Evolutionary conservation across 2,797 vertebrate species (phyloP).

Genomic region (Bradypodion pumilum): DNA sequence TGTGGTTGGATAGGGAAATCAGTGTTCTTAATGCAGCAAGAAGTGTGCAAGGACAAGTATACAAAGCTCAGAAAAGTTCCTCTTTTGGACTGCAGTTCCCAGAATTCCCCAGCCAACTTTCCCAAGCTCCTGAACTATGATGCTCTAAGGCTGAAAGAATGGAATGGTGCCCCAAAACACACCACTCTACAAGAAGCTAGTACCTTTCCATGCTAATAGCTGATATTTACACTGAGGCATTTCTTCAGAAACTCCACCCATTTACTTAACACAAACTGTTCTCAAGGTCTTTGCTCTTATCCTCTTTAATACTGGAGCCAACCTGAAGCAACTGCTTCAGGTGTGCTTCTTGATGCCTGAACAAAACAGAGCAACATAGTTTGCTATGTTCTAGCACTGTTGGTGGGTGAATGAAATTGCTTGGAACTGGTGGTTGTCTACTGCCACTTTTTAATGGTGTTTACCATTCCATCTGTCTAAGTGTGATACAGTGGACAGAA

Average conservation of each 20-base stretch:
- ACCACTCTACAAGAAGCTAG: no score
- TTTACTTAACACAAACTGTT: not conserved
- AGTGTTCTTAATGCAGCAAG: no score
- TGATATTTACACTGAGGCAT: not conserved
- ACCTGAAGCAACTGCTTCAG: not conserved
- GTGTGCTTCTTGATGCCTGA: not conserved
- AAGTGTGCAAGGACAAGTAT: no score
- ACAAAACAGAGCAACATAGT: not conserved
- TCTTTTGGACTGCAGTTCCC: no score
- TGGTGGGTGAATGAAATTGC: not conserved
- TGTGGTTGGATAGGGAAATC: no score
- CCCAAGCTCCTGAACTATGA: no score
- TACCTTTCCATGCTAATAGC: not conserved
- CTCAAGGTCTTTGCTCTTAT: not conserved
- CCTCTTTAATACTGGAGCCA: conserved; percentile 19
- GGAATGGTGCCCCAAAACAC: not conserved
- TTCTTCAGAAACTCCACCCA: not conserved
- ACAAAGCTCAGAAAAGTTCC: no score
- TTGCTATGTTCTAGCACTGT: not conserved
- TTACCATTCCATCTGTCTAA: no score
- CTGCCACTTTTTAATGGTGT: not conserved
- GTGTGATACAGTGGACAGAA: no score
- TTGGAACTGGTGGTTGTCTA: not conserved
- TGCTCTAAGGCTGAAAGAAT: no score
- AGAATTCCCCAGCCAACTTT: no score